Evolutionary conservation across 1,140 invertebrate genomes (phyloP), one percentile per base, ranked within the genome.

Genomic region (Orchestia grillus): DNA sequence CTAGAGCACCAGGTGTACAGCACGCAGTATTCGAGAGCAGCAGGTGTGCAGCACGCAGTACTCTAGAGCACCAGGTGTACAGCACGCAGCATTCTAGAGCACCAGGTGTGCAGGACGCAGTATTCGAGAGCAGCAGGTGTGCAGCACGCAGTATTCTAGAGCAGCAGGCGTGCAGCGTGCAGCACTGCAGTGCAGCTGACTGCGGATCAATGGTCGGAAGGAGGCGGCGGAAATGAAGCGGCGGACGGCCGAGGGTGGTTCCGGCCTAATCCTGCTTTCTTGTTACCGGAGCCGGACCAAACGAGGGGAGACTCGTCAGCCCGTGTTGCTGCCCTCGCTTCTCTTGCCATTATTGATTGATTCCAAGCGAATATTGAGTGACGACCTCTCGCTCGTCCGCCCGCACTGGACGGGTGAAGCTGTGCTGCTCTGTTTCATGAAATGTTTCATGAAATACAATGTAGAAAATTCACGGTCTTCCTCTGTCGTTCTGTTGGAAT

Each of bases 151-250:
- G 62, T 77, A 77, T 36, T 19, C n/a, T n/a, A n/a, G 47, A 8
- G 28, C 62, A 77, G 62, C 28, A 36, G 11, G 28, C 28, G 62
- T 77, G 62, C 62, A 77, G 62, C 62, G 36, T 23, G 62, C 62
- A 3, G 47, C 28, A 23, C 62, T 77, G 62, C 62, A 77, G 88
- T 16, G 43, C n/a, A 41, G 88, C 4, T 8, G 87, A 36, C 88
- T 42, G 88, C 88, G 88, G 92, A 94, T 94, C 92, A 47, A 94
- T 94, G 92, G 92, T 94, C 92, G 92, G 92, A 94, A 94, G 92
- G 44, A 94, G 92, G 43, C 43, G 40, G 43, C 92, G 92, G 92
- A 94, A 94, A 94, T 94, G 43, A 94, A 94, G 92, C 44, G 16
- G 92, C 92, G 44, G 92, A 94, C 92, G 92, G 92, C 92, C 92